Base-by-base conservation (phyloP, 2,888 invertebrate species). In the Nephrotoma guestfalica region DNA sequence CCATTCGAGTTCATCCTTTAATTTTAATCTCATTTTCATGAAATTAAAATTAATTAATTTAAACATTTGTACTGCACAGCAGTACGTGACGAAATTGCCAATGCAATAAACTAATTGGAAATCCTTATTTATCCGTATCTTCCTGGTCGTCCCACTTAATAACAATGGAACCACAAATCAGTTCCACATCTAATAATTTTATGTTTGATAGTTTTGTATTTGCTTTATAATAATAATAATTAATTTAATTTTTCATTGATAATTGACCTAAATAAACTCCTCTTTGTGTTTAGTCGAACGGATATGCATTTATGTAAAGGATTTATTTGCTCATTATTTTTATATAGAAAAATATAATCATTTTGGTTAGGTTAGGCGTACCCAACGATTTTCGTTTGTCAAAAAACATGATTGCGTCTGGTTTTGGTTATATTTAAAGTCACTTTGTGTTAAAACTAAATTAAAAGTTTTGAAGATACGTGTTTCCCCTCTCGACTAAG, bases 51-150 rank as follows among this genome's bases (percentile, higher is more conserved):
- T 71, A 30, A 71, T 71, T 71, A 71, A 91, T 87, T 87, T 90
- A 89, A 2, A 86, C 90, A 90, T 13, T 90, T 89, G 43, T 87
- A 86, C 83, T 87, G 86, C 6, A 86, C 86, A 13, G 87, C 86
- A 86, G 85, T 87, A 15, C 86, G 30, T 18, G 18, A 30, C 15
- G 86, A 40, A 86, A 85, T 1, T 15, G 18, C 15, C 51, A 71
- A 71, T 71, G 18, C 71, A 71, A 71, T 18, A 30, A 57, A 57
- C 5, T 57, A 7, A 57, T 57, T 57, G 51, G 15, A 57, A 15
- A 57, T 57, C 15, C 51, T 57, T 15, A 30, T n/a, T 57, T 47
- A 13, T 18, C 7, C 15, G 51, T 15, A 15, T 51, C 9, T 4
- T 4, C 47, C 47, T 4, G 13, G 3, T 42, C 43, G 7, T 43